Percentiles rank a stretch among this genome's conserved stretches.
Conservation (phyloP, 2,113 vertebrate species). For the Clarias gariepinus region DNA sequence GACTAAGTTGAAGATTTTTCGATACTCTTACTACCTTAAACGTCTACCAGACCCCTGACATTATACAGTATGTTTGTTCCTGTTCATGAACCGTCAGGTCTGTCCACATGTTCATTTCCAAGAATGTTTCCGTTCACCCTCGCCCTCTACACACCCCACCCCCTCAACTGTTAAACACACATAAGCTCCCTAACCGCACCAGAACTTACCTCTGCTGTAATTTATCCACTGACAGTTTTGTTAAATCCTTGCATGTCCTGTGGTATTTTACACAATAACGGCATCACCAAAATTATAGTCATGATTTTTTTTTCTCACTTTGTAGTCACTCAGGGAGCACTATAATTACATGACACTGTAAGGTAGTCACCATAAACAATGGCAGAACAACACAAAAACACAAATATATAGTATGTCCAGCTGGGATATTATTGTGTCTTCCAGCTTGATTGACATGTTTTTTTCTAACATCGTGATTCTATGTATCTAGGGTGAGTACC, state of each 20-base stretch:
- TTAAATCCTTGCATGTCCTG: background rate
- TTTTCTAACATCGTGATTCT: background rate
- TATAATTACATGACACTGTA: conserved; percentile 3
- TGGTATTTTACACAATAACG: background rate
- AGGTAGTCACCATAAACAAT: conserved; percentile 17
- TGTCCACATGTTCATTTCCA: background rate
- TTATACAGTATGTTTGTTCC: background rate
- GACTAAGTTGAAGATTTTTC: background rate
- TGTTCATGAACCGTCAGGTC: background rate
- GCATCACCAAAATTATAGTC: background rate
- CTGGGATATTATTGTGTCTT: conserved; percentile 30
- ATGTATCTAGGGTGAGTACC: conserved; percentile 34
- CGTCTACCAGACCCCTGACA: no score
- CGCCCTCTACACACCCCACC: background rate
- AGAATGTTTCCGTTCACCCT: background rate
- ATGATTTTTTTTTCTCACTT: background rate
- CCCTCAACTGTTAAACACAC: background rate
- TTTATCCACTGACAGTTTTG: background rate
- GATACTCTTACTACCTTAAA: background rate
- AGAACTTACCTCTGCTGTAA: background rate
- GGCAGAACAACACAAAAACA: background rate
- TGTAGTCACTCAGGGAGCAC: background rate
- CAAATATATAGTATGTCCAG: conserved; percentile 18
- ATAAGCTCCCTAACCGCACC: background rate
- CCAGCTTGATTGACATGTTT: conserved; percentile 36